Conservation (phyloP, 2,797 vertebrate genomes). For the Malacoctenus gilli region DNA sequence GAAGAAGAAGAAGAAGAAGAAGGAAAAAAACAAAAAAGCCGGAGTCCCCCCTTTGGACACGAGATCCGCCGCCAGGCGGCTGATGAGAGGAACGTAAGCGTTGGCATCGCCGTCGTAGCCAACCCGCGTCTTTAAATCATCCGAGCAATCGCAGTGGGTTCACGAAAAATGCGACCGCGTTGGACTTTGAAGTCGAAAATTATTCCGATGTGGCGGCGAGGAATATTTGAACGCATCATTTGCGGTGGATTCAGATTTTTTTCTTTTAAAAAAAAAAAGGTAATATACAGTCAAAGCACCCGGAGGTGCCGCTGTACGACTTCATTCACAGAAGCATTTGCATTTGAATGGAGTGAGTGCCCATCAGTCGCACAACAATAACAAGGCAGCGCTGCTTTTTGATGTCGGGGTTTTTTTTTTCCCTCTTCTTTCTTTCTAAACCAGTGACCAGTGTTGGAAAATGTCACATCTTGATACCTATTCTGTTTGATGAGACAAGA, state of each 20-base stretch:
- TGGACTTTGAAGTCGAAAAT: conserved; percentile 43
- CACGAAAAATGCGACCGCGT: conserved; percentile 12
- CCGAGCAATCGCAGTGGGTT: conserved; percentile 13
- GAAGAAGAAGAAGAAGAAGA: conserved; percentile 61
- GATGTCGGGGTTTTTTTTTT: no score
- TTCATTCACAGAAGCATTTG: conserved; percentile 49
- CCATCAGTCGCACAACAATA: conserved; percentile 46
- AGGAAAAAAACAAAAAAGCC: conserved; percentile 44
- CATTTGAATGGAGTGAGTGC: conserved; percentile 41
- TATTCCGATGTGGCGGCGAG: conserved; percentile 7
- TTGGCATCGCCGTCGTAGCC: conserved; percentile 56
- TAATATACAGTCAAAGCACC: conserved; percentile 40
- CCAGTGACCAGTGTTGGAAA: conserved; percentile 42
- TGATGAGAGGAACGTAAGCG: conserved; percentile 38
- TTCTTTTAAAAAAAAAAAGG: conserved; percentile 16
- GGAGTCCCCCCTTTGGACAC: conserved; percentile 30
- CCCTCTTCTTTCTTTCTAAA: no score
- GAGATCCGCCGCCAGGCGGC: conserved; percentile 35
- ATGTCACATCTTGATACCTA: conserved; percentile 46
- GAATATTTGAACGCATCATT: conserved; percentile 22
- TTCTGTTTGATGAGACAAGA: conserved; percentile 55
- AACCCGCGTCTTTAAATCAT: conserved; percentile 45
- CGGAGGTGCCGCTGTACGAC: conserved; percentile 21
- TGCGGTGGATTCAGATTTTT: conserved; percentile 41
- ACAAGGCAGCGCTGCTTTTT: conserved; percentile 28